Conservation (phyloP, 2,797 vertebrate genomes). For the Vultur gryphus region DNA sequence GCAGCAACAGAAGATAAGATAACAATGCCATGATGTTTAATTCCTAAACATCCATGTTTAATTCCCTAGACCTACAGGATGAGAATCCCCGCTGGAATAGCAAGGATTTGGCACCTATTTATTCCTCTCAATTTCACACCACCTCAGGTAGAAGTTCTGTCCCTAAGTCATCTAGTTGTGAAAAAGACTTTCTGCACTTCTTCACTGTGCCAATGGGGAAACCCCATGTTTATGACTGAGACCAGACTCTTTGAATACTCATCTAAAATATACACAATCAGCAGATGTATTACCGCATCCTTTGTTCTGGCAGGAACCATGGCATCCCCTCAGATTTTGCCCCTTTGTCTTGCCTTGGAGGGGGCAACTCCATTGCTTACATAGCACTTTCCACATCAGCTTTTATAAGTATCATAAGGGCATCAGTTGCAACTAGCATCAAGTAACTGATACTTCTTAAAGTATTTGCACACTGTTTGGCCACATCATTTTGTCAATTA, state of each 20-base stretch:
- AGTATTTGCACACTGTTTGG: fast-evolving
- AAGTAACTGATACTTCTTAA: background rate
- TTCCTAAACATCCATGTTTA: background rate
- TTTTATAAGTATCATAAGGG: background rate
- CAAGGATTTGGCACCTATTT: background rate
- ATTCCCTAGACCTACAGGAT: background rate
- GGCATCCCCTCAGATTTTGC: background rate
- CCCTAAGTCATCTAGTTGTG: background rate
- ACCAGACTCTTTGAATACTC: background rate
- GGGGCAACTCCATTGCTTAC: background rate
- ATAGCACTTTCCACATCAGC: background rate
- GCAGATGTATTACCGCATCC: no score
- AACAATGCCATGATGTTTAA: background rate
- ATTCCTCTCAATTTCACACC: background rate
- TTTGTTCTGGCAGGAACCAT: background rate
- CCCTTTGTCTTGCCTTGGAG: background rate
- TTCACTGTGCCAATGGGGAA: background rate
- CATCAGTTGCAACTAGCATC: background rate
- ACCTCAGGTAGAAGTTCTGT: background rate
- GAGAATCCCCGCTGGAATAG: background rate
- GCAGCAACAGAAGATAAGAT: background rate
- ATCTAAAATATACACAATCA: background rate
- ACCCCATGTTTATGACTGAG: fast-evolving
- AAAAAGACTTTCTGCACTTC: background rate
- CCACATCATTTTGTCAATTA: background rate